Conservation (phyloP, 2,797 vertebrate species). For the Syndactyla subalaris region DNA sequence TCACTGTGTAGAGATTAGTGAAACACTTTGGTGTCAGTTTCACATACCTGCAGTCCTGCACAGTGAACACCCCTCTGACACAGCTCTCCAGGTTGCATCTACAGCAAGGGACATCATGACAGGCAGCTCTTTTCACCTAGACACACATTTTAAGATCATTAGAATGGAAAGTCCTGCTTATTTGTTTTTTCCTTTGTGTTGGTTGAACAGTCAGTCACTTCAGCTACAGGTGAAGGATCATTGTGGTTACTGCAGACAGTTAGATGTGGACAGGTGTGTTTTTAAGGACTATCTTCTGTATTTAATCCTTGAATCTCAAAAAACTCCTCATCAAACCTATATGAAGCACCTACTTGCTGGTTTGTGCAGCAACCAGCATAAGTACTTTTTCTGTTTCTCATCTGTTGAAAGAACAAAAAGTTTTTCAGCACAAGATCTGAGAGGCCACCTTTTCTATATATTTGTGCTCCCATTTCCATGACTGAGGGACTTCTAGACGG, state of each 20-base stretch:
- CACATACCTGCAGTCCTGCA: background rate
- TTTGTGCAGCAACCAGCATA: background rate
- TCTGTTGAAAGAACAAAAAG: background rate
- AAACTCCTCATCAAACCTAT: background rate
- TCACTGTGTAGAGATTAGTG: background rate
- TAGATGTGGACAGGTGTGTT: background rate
- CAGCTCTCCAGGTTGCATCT: background rate
- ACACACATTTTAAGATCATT: background rate
- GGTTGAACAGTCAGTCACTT: background rate
- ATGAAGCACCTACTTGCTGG: background rate
- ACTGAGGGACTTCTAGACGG: slow-evolving; percentile 39
- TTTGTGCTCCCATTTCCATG: slow-evolving; percentile 3
- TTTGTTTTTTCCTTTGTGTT: background rate
- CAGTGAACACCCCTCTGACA: background rate
- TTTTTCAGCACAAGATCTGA: background rate
- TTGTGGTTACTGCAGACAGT: background rate
- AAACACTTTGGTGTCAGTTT: background rate
- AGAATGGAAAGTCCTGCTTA: background rate
- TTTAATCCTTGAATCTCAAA: background rate
- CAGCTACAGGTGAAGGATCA: background rate
- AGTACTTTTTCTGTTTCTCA: background rate
- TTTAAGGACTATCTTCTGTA: background rate
- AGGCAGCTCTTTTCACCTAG: background rate
- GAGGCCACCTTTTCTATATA: background rate
- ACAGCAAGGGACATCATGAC: background rate